These are phyloP conservation scores for Datnioides undecimradiatus DNA, from an alignment of 2,113 vertebrate species.

Conservation along the genomic window DNA sequence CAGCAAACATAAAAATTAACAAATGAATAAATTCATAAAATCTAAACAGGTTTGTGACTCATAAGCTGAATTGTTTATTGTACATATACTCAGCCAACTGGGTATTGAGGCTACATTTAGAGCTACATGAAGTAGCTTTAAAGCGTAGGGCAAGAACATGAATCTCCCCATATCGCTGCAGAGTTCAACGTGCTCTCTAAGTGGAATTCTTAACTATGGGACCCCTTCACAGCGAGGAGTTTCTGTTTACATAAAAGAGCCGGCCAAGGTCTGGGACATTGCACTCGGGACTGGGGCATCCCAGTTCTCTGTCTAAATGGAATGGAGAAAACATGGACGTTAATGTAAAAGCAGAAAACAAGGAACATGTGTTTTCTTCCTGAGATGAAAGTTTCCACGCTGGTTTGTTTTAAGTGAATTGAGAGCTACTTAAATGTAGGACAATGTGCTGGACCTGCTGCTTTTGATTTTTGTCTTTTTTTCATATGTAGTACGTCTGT, in stretches of 20 bases:
- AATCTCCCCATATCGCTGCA: conserved; percentile 62
- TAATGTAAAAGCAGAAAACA: conserved; percentile 75
- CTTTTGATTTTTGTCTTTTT: neutral
- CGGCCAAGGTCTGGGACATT: conserved; percentile 76
- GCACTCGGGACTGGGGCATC: conserved; percentile 81
- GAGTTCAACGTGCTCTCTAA: conserved; percentile 76
- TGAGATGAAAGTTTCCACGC: conserved; percentile 70
- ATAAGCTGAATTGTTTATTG: conserved; percentile 51
- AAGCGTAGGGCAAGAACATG: conserved; percentile 71
- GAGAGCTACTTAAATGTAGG: conserved; percentile 40
- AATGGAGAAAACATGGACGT: conserved; percentile 76
- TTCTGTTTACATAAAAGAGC: conserved; percentile 84
- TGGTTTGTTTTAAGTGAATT: conserved; percentile 52
- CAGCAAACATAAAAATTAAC: neutral
- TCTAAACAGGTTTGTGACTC: conserved; percentile 33
- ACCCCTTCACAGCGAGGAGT: conserved; percentile 85
- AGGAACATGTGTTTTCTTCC: conserved; percentile 64
- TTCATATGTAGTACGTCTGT: neutral
- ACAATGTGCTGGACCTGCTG: conserved; percentile 6
- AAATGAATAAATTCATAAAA: conserved; percentile 10
- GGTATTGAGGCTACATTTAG: conserved; percentile 72
- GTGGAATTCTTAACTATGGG: conserved; percentile 86
- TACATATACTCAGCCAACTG: conserved; percentile 51
- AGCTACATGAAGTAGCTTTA: conserved; percentile 68
- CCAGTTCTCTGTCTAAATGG: conserved; percentile 73